phyloP scores from a whole-genome alignment of 2,888 invertebrate species.

The Dicroscelio sp. region DNA sequence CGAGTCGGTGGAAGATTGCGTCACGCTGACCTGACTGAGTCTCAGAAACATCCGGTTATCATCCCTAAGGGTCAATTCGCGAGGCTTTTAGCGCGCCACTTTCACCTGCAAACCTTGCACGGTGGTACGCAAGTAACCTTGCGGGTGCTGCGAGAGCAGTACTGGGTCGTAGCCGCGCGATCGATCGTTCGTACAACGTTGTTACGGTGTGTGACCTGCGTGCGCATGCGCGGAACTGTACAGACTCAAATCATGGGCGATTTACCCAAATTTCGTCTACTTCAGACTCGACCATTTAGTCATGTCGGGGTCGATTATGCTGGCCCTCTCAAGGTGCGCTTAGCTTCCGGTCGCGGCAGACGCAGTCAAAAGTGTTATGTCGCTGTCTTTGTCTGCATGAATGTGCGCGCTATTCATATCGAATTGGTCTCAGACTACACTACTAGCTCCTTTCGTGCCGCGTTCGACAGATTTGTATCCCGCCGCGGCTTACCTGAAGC shows the following conservation, averaged over 20 bases:
- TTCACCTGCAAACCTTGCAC: not conserved
- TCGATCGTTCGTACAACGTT: not conserved
- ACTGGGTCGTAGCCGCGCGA: not conserved
- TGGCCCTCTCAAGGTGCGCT: not conserved
- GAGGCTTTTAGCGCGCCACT: not conserved
- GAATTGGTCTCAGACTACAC: not conserved
- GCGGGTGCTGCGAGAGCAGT: constrained; percentile 16
- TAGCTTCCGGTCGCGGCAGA: constrained; percentile 4
- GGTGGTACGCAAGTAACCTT: constrained; percentile 42
- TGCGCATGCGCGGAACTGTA: not conserved
- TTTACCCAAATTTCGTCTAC: not conserved
- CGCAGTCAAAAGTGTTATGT: not conserved
- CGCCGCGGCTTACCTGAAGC: not conserved
- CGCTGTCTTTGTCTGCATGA: not conserved
- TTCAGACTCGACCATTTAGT: not conserved
- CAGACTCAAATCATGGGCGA: constrained; percentile 22
- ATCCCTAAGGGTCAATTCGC: not conserved
- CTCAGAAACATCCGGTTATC: constrained; percentile 22
- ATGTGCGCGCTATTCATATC: not conserved
- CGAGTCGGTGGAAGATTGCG: constrained; percentile 10
- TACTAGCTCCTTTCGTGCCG: not conserved
- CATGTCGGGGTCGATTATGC: constrained; percentile 31
- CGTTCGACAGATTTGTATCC: not conserved
- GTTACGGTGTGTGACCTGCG: not conserved
- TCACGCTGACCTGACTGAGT: not conserved